phyloP scores from a whole-genome alignment of 2,888 invertebrate species.

The Stenotaenia linearis region DNA sequence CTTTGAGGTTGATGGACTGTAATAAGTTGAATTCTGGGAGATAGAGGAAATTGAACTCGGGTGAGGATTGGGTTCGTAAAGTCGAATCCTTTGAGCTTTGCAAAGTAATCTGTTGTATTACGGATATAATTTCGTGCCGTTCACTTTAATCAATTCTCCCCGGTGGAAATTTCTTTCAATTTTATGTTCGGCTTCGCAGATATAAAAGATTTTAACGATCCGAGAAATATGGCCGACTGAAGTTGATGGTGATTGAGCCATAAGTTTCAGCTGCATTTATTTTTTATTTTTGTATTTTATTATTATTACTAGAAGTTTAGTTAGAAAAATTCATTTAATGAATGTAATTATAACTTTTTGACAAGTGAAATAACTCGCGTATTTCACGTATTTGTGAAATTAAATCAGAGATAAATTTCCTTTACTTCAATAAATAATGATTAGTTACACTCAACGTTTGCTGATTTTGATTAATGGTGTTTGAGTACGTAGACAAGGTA shows the following conservation, averaged over 20 bases:
- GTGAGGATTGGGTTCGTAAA: not conserved
- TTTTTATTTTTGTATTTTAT: not conserved
- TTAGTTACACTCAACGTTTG: not conserved
- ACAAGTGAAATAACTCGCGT: too few relatives aligned
- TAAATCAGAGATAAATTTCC: too few relatives aligned
- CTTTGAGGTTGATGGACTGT: constrained; percentile 75
- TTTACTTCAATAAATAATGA: not conserved
- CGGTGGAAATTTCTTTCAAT: not conserved
- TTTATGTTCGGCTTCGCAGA: not conserved
- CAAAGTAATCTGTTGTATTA: not conserved
- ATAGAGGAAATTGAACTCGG: not conserved
- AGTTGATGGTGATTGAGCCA: not conserved
- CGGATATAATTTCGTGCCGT: not conserved
- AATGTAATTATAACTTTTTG: too few relatives aligned
- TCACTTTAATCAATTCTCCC: constrained; percentile 9
- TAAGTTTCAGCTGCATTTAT: not conserved
- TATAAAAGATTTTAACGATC: not conserved
- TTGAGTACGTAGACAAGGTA: not conserved
- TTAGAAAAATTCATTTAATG: too few relatives aligned
- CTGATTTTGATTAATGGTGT: not conserved
- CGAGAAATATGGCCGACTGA: not conserved
- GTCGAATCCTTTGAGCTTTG: not conserved
- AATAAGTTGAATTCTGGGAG: not conserved
- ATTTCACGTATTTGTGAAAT: too few relatives aligned
- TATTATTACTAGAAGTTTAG: too few relatives aligned